Percentiles rank a stretch among this genome's conserved stretches.
phyloP scores from a whole-genome alignment of 2,797 vertebrate species.

The Phyllotis vaccarum region DNA sequence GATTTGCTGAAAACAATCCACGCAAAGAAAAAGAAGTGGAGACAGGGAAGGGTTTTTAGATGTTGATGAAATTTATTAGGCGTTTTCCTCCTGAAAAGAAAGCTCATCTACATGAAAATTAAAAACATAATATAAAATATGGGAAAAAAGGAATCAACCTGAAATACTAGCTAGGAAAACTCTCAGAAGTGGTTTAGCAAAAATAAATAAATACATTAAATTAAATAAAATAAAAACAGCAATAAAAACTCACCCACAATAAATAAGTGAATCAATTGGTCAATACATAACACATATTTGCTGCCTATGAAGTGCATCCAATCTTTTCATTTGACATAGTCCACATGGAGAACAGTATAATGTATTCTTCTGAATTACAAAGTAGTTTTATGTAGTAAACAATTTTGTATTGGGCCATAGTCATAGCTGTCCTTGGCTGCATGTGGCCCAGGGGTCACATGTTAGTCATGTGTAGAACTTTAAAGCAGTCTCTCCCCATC shows the following conservation, averaged over 20 bases:
- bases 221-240: background rate
- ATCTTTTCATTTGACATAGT: background rate
- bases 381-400: background rate
- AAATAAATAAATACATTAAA: constrained; percentile 53
- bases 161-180: constrained; percentile 55
- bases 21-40: background rate
- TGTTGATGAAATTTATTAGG: background rate
- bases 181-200: constrained; percentile 45
- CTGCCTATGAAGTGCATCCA: background rate
- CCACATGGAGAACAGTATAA: background rate
- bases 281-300: constrained; percentile 18
- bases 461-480: background rate
- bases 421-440: background rate
- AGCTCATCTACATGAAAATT: constrained; percentile 48
- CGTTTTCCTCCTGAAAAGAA: constrained; percentile 43
- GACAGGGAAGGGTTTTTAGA: background rate
- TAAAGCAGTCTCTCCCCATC: constrained; percentile 69
- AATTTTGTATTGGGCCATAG: background rate
- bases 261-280: background rate
- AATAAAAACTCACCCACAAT: background rate
- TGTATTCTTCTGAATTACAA: background rate
- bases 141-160: constrained; percentile 42
- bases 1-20: constrained; percentile 26
- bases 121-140: constrained; percentile 48
- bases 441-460: background rate